Evolutionary conservation across 2,888 invertebrate genomes (phyloP).

Genomic region (Dicyrtomina minuta): DNA sequence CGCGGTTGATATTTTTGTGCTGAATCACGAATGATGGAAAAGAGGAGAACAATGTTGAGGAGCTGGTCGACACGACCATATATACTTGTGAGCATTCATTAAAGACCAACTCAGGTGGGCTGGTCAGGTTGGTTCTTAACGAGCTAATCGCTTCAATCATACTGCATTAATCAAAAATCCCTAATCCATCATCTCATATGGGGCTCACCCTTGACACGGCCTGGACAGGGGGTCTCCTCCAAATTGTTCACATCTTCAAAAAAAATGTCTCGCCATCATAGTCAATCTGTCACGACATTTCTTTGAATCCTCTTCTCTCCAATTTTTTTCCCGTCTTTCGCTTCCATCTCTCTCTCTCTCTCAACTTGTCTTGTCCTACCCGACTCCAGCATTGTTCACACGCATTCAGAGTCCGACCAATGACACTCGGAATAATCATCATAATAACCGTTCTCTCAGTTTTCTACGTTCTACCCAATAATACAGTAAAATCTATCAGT

Average conservation of each 20-base stretch:
- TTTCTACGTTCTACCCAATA: neutral
- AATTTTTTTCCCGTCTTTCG: slow-evolving; percentile 12
- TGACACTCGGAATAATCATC: slow-evolving; percentile 27
- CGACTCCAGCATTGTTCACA: slow-evolving; percentile 24
- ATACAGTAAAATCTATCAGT: too few species aligned
- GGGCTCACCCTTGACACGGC: slow-evolving; percentile 47
- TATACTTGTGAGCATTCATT: slow-evolving; percentile 36
- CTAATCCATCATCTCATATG: slow-evolving; percentile 49
- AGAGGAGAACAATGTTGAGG: slow-evolving; percentile 30
- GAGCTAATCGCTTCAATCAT: slow-evolving; percentile 51
- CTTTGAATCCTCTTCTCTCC: slow-evolving; percentile 34
- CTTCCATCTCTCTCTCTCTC: neutral
- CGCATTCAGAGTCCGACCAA: slow-evolving; percentile 24
- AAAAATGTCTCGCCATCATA: slow-evolving; percentile 24
- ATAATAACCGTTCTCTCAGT: neutral
- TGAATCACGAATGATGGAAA: slow-evolving; percentile 41
- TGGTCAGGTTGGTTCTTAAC: slow-evolving; percentile 37
- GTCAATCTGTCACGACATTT: slow-evolving; percentile 45
- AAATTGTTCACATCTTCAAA: slow-evolving; percentile 37
- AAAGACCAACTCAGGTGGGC: slow-evolving; percentile 48
- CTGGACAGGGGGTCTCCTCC: slow-evolving; percentile 43
- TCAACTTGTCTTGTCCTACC: too few species aligned
- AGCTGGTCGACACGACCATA: slow-evolving; percentile 12
- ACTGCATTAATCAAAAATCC: slow-evolving; percentile 47
- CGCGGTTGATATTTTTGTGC: slow-evolving; percentile 29